Evolutionary conservation across 2,113 vertebrate species (phyloP).

Genomic region (Poecilia latipinna): DNA sequence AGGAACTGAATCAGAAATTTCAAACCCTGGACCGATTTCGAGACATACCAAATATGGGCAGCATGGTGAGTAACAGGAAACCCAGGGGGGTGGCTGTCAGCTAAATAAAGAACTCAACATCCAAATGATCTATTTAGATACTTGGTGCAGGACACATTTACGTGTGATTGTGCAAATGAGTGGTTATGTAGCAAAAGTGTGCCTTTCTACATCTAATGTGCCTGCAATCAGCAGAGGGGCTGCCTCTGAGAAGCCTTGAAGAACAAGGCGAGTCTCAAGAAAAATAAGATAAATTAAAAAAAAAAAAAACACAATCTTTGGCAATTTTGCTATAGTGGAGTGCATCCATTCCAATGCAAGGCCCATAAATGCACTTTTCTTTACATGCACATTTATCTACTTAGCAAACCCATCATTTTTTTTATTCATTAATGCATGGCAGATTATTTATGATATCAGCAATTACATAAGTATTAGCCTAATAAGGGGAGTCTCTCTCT

Average conservation of each 20-base stretch:
- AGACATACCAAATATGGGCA: slow-evolving; percentile 99
- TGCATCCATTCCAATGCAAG: slow-evolving; percentile 79
- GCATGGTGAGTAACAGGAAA: slow-evolving; percentile 93
- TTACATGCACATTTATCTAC: slow-evolving; percentile 76
- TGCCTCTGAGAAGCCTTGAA: slow-evolving; percentile 40
- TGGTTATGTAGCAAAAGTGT: slow-evolving; percentile 58
- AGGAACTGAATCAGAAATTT: slow-evolving; percentile 99
- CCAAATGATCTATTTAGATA: slow-evolving; percentile 70
- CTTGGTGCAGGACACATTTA: slow-evolving; percentile 70
- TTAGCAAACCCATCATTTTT: slow-evolving; percentile 74
- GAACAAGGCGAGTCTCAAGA: slow-evolving; percentile 58
- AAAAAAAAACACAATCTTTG: slow-evolving; percentile 39
- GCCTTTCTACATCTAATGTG: slow-evolving; percentile 38
- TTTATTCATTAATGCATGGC: slow-evolving; percentile 77
- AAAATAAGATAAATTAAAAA: not conserved
- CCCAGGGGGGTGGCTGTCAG: slow-evolving; percentile 59
- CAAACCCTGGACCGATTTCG: slow-evolving; percentile 99
- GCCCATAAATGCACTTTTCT: slow-evolving; percentile 79
- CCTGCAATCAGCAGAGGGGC: slow-evolving; percentile 43
- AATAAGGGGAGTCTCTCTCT: slow-evolving; percentile 37
- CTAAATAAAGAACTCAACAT: slow-evolving; percentile 52
- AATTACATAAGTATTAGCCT: slow-evolving; percentile 59
- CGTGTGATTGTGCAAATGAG: slow-evolving; percentile 76
- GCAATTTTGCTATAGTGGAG: slow-evolving; percentile 65
- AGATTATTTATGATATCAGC: slow-evolving; percentile 71